These are phyloP conservation scores for Gymnocypris eckloni DNA, from an alignment of 2,797 vertebrate genomes.

Conservation along the genomic window DNA sequence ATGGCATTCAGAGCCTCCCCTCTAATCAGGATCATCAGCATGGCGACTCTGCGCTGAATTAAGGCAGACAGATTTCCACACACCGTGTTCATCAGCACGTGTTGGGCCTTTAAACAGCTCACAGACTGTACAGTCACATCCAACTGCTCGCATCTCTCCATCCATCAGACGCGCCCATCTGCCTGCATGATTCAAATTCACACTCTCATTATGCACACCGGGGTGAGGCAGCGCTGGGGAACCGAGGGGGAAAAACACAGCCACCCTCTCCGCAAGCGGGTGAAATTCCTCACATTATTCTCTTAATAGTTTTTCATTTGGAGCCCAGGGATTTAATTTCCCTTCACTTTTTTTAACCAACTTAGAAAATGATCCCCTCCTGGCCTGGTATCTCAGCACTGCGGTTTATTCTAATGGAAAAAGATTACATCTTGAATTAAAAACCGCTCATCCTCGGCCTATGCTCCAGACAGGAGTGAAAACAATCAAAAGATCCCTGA, in stretches of 20 bases:
- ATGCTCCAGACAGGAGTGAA: constrained; percentile 57
- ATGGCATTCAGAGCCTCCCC: constrained; percentile 58
- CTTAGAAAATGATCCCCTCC: constrained; percentile 65
- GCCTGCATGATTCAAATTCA: constrained; percentile 57
- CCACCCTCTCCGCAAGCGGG: constrained; percentile 44
- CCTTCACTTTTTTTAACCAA: constrained; percentile 48
- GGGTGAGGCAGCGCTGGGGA: constrained; percentile 36
- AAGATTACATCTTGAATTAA: constrained; percentile 74
- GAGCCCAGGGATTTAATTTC: constrained; percentile 65
- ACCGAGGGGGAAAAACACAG: constrained; percentile 21
- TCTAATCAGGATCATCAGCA: constrained; percentile 68
- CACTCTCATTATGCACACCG: constrained; percentile 59
- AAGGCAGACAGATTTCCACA: constrained; percentile 61
- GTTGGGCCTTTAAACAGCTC: constrained; percentile 59
- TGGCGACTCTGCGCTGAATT: constrained; percentile 56
- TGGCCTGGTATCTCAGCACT: constrained; percentile 61
- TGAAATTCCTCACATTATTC: constrained; percentile 58
- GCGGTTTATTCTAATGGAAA: constrained; percentile 71
- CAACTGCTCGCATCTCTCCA: constrained; percentile 32
- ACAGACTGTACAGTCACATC: constrained; percentile 52
- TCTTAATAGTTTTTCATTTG: constrained; percentile 69
- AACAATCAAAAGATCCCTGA: constrained; percentile 61
- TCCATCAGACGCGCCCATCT: constrained; percentile 60
- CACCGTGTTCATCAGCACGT: constrained; percentile 57
- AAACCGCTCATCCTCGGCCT: constrained; percentile 63